Evolutionary conservation across 1,140 invertebrate genomes (phyloP), one percentile per base, ranked within the genome.

Genomic region (Lasaia peninsularis): DNA sequence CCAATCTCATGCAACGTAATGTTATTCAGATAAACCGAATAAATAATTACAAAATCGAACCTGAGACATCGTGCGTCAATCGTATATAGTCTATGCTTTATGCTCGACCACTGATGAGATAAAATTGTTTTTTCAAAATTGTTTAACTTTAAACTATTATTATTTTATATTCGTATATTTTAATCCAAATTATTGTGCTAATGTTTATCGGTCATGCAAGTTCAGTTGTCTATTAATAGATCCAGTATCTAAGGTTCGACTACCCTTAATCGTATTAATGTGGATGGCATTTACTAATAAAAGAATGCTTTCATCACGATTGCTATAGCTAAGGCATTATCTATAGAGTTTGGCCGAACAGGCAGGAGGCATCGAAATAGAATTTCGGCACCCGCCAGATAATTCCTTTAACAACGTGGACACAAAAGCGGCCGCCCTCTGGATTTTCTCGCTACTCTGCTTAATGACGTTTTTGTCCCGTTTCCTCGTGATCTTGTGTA

Each of bases 391-490:
- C 59, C 62, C 52, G 37, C 52, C 71, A 65, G 73, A 76, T 78
- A 78, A 78, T 78, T 76, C 73, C 72, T 69, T 72, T 75, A 69
- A 63, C 65, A 59, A 60, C 53, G 62, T 51, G 59, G 48, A 65
- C 60, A 75, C 73, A 76, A 76, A 70, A 67, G 67, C 65, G 49
- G 10, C 58, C 62, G 61, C 65, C 63, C 64, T 54, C 54, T 62
- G 73, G 71, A 72, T 75, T 75, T 70, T 65, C 63, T 65, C 65
- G 54, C 58, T 67, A 69, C 70, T 73, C 60, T 65, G 60, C 65
- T 71, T 75, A 78, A 80, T 80, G 75, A 75, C 64, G 70, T 75
- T 80, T 80, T 78, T 80, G 77, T 55, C 52, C 65, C 54, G 33
- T 63, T 60, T 65, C 59, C 62, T 64, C 50, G 57, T 70, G 65